A percentile compares a stretch with the other conserved stretches of the same genome.
Conservation (phyloP, 35 echinoderm and acorn worm genomes). For the Acanthaster planci region DNA sequence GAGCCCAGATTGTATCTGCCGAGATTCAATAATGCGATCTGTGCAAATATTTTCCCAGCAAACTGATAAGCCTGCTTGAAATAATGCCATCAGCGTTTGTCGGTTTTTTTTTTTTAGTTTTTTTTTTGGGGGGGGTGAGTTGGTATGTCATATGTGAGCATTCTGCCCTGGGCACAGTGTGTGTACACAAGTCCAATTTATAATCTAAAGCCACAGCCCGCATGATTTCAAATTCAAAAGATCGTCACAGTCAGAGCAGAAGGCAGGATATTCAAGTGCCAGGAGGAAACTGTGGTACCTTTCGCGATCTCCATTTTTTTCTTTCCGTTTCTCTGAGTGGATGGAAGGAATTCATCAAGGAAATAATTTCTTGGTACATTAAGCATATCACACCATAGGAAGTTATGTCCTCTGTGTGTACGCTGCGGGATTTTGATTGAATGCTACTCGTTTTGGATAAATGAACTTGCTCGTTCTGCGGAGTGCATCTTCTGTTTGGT, state of each 20-base stretch:
- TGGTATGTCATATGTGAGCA: no score
- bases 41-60: conserved; percentile 17
- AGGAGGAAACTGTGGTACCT: neutral
- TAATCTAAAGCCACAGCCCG: neutral
- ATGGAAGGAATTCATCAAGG: no score
- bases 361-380: no score
- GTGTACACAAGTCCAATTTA: neutral
- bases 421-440: no score
- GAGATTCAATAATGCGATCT: neutral
- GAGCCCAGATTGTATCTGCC: neutral
- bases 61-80: neutral
- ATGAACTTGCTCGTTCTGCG: no score
- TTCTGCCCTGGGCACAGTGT: neutral
- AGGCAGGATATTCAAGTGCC: neutral
- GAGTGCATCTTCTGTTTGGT: no score
- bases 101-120: neutral
- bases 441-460: no score
- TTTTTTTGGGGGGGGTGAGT: neutral
- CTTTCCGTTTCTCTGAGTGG: no score
- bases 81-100: conserved; percentile 2
- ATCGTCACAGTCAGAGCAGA: neutral
- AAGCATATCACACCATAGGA: no score
- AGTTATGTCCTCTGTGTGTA: no score
- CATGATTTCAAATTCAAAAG: conserved; percentile 5
- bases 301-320: no score